Percentiles rank a stretch among this genome's conserved stretches.
phyloP scores from a whole-genome alignment of 2,888 invertebrate species.

The Tetragonisca angustula region DNA sequence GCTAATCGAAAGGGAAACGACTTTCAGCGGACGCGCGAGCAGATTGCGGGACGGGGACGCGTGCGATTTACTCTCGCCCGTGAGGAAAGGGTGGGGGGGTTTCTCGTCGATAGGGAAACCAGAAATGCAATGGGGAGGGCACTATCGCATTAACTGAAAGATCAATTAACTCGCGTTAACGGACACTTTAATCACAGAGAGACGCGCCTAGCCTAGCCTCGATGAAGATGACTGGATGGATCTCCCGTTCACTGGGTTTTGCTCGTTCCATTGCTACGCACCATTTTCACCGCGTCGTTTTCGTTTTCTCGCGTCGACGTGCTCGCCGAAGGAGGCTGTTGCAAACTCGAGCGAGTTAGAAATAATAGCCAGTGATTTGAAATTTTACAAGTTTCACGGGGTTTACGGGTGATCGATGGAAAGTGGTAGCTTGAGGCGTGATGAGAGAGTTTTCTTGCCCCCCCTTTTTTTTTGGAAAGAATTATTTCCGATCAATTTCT shows the following conservation, averaged over 20 bases:
- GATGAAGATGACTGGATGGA: slow-evolving; percentile 22
- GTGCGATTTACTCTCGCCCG: slow-evolving; percentile 52
- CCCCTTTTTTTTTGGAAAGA: too few species aligned
- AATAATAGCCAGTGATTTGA: too few species aligned
- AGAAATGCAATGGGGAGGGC: slow-evolving; percentile 51
- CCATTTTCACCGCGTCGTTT: not conserved
- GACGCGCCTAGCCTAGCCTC: slow-evolving; percentile 2
- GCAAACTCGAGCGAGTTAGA: too few species aligned
- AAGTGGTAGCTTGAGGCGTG: too few species aligned
- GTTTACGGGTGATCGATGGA: too few species aligned
- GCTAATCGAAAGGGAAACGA: slow-evolving; percentile 68
- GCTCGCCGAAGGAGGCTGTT: too few species aligned
- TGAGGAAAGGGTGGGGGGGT: slow-evolving; percentile 29
- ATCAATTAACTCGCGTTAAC: slow-evolving; percentile 76
- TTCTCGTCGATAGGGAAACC: slow-evolving; percentile 56
- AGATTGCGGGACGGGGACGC: slow-evolving; percentile 53
- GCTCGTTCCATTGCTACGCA: not conserved
- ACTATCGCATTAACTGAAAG: slow-evolving; percentile 63
- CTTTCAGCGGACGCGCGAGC: slow-evolving; percentile 43
- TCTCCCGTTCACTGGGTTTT: not conserved
- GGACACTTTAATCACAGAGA: slow-evolving; percentile 62
- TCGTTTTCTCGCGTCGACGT: too few species aligned
- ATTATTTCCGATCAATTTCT: too few species aligned
- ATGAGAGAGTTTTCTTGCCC: too few species aligned
- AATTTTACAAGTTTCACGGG: too few species aligned